Percentiles rank a stretch among this genome's conserved stretches.
Evolutionary conservation across 2,797 vertebrate genomes (phyloP).

Genomic region (Mastacembelus armatus): DNA sequence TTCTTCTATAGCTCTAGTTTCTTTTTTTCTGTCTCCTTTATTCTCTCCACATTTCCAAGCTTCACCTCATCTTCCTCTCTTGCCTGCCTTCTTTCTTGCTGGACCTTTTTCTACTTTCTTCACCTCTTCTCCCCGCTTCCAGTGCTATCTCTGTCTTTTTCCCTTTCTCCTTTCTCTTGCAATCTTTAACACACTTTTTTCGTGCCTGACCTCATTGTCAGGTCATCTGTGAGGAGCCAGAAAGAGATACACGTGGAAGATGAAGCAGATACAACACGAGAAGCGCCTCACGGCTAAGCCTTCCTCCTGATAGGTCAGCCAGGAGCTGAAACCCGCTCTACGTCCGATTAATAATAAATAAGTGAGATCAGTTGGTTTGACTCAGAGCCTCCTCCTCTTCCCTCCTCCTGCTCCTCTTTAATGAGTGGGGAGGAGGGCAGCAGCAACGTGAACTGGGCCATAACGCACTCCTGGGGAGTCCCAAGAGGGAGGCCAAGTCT

Average conservation of each 20-base stretch:
- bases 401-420: constrained; percentile 46
- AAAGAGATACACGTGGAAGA: constrained; percentile 43
- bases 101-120: constrained; percentile 4
- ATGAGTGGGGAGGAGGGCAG: constrained; percentile 44
- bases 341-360: constrained; percentile 67
- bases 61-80: constrained; percentile 1
- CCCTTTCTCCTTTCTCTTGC: not conserved
- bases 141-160: not conserved
- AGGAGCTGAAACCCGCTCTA: constrained; percentile 47
- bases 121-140: not conserved
- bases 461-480: constrained; percentile 8
- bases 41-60: constrained; percentile 6
- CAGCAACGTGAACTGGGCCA: constrained; percentile 14
- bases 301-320: constrained; percentile 7
- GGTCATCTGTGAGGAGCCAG: constrained; percentile 35
- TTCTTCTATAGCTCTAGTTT: not conserved
- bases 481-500: constrained; percentile 1
- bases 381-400: constrained; percentile 24
- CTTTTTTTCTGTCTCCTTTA: not conserved
- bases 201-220: constrained; percentile 50
- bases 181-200: constrained; percentile 32
- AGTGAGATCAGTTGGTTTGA: constrained; percentile 53
- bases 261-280: constrained; percentile 30
- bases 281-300: constrained; percentile 21
- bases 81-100: not conserved